Evolutionary conservation across 1,140 invertebrate genomes (phyloP).

Genomic region (Phymastichus coffea): DNA sequence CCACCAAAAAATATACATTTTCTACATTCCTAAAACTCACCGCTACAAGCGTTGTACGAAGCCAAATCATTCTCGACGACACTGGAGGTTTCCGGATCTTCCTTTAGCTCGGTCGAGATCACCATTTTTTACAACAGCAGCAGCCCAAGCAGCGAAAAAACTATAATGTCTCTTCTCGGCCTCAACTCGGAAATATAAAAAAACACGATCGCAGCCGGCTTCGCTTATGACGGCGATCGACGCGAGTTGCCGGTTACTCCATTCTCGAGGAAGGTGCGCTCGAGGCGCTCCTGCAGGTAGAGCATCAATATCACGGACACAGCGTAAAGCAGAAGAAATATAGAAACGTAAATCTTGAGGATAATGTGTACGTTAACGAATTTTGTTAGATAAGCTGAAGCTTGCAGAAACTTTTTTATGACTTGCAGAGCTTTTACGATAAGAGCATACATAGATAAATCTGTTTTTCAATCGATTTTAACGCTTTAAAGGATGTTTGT

Average conservation of each 20-base stretch:
- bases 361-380: too few relatives aligned
- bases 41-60: neutral
- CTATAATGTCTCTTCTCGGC: neutral
- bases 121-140: conserved; percentile 17
- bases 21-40: too few relatives aligned
- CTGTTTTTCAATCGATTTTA: too few relatives aligned
- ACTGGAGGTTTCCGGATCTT: conserved; percentile 2
- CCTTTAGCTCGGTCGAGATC: conserved; percentile 11
- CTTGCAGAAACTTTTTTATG: neutral
- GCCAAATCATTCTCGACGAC: conserved; percentile 5
- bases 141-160: neutral
- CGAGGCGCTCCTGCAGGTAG: neutral
- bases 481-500: too few relatives aligned
- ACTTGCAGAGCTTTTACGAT: too few relatives aligned
- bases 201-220: neutral
- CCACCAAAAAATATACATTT: too few relatives aligned
- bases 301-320: neutral
- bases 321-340: neutral
- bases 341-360: neutral
- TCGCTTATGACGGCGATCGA: conserved; percentile 21
- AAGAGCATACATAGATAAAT: too few relatives aligned
- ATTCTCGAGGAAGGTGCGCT: neutral
- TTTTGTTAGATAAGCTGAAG: too few relatives aligned
- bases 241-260: neutral
- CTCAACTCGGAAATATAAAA: neutral